These are phyloP conservation scores for Lutraria lutraria DNA, from an alignment of 2,888 invertebrate genomes.

Conservation along the genomic window DNA sequence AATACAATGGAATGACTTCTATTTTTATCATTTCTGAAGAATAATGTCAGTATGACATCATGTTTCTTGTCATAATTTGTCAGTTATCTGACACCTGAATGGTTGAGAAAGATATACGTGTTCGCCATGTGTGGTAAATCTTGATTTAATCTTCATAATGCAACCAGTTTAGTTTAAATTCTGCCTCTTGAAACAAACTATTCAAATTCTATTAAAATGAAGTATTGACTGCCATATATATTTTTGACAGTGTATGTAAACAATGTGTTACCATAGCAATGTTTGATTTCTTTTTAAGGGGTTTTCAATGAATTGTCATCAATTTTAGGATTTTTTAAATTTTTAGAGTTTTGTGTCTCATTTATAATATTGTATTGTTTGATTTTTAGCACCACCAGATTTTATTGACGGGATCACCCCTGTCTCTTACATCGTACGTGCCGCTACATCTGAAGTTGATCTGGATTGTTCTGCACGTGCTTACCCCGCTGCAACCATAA, in stretches of 20 bases:
- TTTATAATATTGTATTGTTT: no score
- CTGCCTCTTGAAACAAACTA: no score
- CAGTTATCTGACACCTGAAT: not conserved
- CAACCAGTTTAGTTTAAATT: not conserved
- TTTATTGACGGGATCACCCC: conserved; percentile 67
- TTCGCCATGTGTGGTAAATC: not conserved
- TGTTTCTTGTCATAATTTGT: conserved; percentile 4
- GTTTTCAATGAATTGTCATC: no score
- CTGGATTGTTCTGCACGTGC: conserved; percentile 79
- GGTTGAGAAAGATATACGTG: not conserved
- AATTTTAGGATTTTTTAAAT: no score
- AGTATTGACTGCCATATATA: no score
- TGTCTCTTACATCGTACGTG: conserved; percentile 61
- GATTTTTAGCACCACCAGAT: conserved; percentile 71
- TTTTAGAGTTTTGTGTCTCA: no score
- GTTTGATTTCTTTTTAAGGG: no score
- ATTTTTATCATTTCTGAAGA: not conserved
- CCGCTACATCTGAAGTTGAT: conserved; percentile 71
- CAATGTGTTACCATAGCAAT: no score
- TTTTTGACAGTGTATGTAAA: no score
- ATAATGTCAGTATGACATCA: not conserved
- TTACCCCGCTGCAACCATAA: conserved; percentile 77
- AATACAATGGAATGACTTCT: not conserved
- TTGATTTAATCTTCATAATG: not conserved
- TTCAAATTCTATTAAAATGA: no score